Conservation (phyloP, 2,888 invertebrate species). For the Acanthococcus lagerstroemiae region DNA sequence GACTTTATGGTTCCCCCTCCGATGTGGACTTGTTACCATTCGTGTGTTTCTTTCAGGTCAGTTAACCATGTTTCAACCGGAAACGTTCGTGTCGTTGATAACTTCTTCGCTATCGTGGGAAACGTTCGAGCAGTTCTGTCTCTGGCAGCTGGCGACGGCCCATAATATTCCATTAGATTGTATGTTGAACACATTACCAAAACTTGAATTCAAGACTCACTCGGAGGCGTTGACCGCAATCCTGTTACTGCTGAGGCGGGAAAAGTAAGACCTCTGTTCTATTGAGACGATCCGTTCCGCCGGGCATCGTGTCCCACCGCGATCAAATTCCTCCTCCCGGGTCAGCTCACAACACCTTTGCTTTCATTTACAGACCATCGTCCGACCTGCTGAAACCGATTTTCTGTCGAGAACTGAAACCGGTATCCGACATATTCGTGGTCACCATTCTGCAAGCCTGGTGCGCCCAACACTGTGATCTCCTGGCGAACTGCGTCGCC, state of each 20-base stretch:
- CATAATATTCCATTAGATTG: constrained; percentile 90
- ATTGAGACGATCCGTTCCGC: neutral
- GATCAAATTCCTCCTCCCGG: neutral
- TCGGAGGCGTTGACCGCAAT: constrained; percentile 88
- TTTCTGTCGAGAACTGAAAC: constrained; percentile 62
- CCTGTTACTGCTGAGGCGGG: constrained; percentile 80
- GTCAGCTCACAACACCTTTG: too few relatives aligned
- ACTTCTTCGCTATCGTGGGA: constrained; percentile 88
- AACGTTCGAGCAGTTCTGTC: constrained; percentile 91
- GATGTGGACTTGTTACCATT: neutral
- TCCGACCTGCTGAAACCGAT: constrained; percentile 75
- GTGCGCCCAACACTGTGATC: constrained; percentile 87
- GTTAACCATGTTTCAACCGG: constrained; percentile 68
- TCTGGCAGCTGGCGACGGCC: constrained; percentile 92
- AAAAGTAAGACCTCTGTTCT: constrained; percentile 49
- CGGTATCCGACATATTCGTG: constrained; percentile 72
- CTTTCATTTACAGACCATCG: constrained; percentile 53
- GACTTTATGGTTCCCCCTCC: neutral
- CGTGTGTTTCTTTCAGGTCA: constrained; percentile 35
- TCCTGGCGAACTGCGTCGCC: constrained; percentile 69
- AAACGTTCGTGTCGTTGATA: constrained; percentile 61
- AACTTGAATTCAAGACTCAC: constrained; percentile 71
- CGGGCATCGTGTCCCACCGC: neutral
- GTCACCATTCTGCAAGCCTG: constrained; percentile 85
- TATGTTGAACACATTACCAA: constrained; percentile 68